A percentile compares a stretch with the other conserved stretches of the same genome.
Evolutionary conservation across 1,140 invertebrate genomes (phyloP).

Genomic region (Berghia stephanieae): DNA sequence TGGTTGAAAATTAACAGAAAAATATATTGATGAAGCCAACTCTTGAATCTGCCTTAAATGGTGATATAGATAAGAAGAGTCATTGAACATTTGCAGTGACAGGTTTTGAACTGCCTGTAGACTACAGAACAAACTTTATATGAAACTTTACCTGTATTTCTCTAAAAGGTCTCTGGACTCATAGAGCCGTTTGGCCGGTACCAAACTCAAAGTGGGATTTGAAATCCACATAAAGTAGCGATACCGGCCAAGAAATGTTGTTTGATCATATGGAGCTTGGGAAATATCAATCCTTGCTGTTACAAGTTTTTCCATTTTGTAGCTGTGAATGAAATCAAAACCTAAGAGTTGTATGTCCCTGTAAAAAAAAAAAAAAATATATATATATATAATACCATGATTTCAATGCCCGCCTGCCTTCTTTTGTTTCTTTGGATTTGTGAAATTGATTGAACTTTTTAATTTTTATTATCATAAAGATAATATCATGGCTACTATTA

Average conservation of each 20-base stretch:
- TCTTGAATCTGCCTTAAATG: too few relatives aligned
- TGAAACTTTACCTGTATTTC: conserved; percentile 74
- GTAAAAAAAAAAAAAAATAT: not conserved
- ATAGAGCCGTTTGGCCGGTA: conserved; percentile 42
- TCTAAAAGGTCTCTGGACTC: conserved; percentile 71
- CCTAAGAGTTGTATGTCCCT: not conserved
- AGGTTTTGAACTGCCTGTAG: not conserved
- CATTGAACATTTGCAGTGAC: not conserved
- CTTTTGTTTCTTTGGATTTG: too few relatives aligned
- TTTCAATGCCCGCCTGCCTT: too few relatives aligned
- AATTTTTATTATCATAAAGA: too few relatives aligned
- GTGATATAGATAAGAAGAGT: too few relatives aligned
- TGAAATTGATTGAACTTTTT: too few relatives aligned
- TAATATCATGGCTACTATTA: too few relatives aligned
- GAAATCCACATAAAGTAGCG: conserved; percentile 63
- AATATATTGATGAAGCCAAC: too few relatives aligned
- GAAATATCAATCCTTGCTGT: conserved; percentile 50
- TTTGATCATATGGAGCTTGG: conserved; percentile 57
- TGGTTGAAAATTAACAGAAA: too few relatives aligned
- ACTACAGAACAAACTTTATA: not conserved
- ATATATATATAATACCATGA: not conserved
- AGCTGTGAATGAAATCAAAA: not conserved
- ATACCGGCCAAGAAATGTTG: conserved; percentile 59
- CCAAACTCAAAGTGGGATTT: conserved; percentile 55
- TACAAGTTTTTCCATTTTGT: not conserved